These are phyloP conservation scores for Apomyelois bistriatella DNA, from an alignment of 2,888 invertebrate genomes.

Conservation along the genomic window DNA sequence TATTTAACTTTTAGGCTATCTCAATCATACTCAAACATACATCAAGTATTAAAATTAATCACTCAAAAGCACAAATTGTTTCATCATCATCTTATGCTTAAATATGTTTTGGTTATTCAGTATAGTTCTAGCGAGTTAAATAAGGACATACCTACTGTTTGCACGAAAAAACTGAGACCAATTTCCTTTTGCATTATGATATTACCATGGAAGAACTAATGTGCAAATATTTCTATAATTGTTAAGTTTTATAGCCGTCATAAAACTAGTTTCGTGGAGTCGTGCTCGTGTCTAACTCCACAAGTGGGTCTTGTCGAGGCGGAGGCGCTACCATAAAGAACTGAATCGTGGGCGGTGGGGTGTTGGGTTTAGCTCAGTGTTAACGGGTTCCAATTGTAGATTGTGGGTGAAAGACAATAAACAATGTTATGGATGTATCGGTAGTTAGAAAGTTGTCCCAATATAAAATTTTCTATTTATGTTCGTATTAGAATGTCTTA, in stretches of 20 bases:
- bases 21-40: too few relatives aligned
- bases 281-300: slow-evolving; percentile 13
- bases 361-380: slow-evolving; percentile 24
- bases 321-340: slow-evolving; percentile 45
- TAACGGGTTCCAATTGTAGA: neutral
- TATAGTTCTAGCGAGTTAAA: too few relatives aligned
- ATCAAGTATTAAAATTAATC: too few relatives aligned
- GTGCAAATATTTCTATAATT: slow-evolving; percentile 33
- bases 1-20: too few relatives aligned
- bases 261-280: slow-evolving; percentile 36
- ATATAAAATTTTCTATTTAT: too few relatives aligned
- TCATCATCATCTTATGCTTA: too few relatives aligned
- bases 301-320: slow-evolving; percentile 11
- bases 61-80: too few relatives aligned
- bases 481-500: too few relatives aligned
- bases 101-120: too few relatives aligned
- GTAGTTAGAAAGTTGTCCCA: neutral
- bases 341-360: slow-evolving; percentile 43
- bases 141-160: neutral
- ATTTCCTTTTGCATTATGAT: neutral
- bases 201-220: neutral
- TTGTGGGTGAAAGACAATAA: slow-evolving; percentile 29
- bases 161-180: neutral
- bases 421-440: neutral
- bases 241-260: slow-evolving; percentile 40